A percentile compares a stretch with the other conserved stretches of the same genome.
These are phyloP conservation scores for Neoscelio sp. DNA, from an alignment of 2,888 invertebrate genomes.

Conservation along the genomic window DNA sequence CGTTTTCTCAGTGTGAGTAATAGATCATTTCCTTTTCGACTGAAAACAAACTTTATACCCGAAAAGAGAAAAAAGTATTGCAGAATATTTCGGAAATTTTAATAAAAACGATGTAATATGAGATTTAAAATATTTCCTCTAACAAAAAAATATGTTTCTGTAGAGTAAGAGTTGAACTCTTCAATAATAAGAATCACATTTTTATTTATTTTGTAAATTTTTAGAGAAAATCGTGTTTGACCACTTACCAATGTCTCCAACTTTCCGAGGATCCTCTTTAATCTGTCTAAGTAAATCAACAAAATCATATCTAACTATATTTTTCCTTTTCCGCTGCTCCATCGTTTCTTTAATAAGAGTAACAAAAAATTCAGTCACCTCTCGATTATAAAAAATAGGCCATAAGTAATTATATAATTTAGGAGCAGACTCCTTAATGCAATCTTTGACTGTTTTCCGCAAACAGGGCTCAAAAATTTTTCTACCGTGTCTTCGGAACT, in stretches of 20 bases:
- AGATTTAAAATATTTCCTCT: too few species aligned
- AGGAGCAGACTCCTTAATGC: constrained; percentile 69
- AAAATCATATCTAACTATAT: constrained; percentile 82
- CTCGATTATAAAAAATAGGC: constrained; percentile 64
- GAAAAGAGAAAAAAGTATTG: too few species aligned
- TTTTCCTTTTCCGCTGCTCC: constrained; percentile 79
- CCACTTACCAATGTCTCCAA: constrained; percentile 69
- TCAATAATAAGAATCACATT: too few species aligned
- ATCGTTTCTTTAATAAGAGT: constrained; percentile 77
- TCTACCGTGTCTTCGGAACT: constrained; percentile 80
- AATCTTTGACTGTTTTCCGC: constrained; percentile 59
- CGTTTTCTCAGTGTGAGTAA: too few species aligned
- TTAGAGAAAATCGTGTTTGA: too few species aligned
- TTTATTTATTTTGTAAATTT: too few species aligned
- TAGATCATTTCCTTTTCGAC: too few species aligned
- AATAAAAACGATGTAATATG: too few species aligned
- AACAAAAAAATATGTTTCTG: too few species aligned
- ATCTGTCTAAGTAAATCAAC: constrained; percentile 81
- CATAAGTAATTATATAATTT: constrained; percentile 68
- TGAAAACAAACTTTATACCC: too few species aligned
- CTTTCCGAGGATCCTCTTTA: constrained; percentile 68
- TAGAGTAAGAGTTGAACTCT: too few species aligned
- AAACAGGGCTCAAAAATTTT: constrained; percentile 71
- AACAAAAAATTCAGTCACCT: constrained; percentile 76
- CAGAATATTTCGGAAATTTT: too few species aligned